Conservation (phyloP, 2,113 vertebrate genomes). For the Atlantisia rogersi region DNA sequence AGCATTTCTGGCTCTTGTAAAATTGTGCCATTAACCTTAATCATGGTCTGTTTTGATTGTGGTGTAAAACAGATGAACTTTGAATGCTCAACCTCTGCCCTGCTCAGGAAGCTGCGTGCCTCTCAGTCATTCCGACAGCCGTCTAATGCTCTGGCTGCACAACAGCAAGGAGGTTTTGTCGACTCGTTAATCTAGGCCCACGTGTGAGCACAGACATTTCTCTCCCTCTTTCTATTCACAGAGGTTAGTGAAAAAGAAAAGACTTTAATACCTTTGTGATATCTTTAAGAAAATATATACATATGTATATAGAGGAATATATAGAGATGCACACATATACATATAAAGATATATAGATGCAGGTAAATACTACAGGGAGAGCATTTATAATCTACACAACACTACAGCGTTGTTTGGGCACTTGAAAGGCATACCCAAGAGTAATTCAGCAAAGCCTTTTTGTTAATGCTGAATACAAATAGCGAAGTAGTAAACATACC, state of each 20-base stretch:
- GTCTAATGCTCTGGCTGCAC: not conserved
- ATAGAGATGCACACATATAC: rapidly evolving
- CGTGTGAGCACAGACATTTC: not conserved
- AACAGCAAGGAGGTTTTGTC: not conserved
- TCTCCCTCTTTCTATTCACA: not conserved
- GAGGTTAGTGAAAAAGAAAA: not conserved
- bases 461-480: not conserved
- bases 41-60: not conserved
- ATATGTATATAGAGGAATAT: no score
- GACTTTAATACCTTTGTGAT: no score
- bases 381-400: not conserved
- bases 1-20: not conserved
- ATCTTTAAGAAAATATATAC: not conserved
- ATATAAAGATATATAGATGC: not conserved
- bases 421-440: not conserved
- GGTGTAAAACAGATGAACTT: not conserved
- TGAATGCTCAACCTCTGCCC: not conserved
- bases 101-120: not conserved
- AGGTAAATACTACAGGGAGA: not conserved
- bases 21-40: not conserved
- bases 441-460: not conserved
- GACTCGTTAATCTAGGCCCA: not conserved
- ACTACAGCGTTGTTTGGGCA: not conserved
- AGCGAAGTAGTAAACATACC: not conserved
- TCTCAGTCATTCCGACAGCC: not conserved